A percentile compares a stretch with the other conserved stretches of the same genome.
phyloP scores from a whole-genome alignment of 92 coral and sea anemone species.

The Zoanthus gigantus region DNA sequence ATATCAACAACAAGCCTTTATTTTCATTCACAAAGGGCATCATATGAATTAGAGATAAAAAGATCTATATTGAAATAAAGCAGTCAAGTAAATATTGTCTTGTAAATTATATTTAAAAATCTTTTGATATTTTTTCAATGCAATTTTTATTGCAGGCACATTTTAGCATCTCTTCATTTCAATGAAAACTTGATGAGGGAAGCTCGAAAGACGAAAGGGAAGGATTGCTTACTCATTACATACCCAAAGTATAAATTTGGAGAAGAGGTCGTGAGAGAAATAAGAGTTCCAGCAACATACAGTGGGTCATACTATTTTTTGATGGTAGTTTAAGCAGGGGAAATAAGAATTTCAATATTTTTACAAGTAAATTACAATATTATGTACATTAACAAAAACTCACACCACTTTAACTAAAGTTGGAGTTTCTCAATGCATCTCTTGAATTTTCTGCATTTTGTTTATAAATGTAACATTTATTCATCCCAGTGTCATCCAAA shows the following conservation, averaged over 20 bases:
- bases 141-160: background rate
- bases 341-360: constrained; percentile 3
- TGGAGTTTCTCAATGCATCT: background rate
- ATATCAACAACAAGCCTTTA: background rate
- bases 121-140: background rate
- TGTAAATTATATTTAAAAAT: background rate
- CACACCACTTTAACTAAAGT: background rate
- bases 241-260: constrained; percentile 6
- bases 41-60: constrained; percentile 1
- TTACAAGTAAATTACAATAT: background rate
- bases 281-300: constrained; percentile 11
- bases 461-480: constrained; percentile 1
- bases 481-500: constrained; percentile 1
- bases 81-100: background rate
- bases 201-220: constrained; percentile 4
- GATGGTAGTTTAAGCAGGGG: background rate
- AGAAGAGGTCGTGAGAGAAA: constrained; percentile 8
- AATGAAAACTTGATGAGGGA: constrained; percentile 10
- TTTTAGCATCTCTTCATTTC: constrained; percentile 6
- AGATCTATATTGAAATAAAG: background rate
- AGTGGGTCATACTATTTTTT: background rate
- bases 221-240: background rate
- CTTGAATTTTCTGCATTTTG: background rate
- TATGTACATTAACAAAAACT: constrained; percentile 1
- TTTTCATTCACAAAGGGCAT: background rate